Percentiles rank a stretch among this genome's conserved stretches.
These are phyloP conservation scores for Nipponacmea schrenckii DNA, from an alignment of 2,888 invertebrate species.

Conservation along the genomic window DNA sequence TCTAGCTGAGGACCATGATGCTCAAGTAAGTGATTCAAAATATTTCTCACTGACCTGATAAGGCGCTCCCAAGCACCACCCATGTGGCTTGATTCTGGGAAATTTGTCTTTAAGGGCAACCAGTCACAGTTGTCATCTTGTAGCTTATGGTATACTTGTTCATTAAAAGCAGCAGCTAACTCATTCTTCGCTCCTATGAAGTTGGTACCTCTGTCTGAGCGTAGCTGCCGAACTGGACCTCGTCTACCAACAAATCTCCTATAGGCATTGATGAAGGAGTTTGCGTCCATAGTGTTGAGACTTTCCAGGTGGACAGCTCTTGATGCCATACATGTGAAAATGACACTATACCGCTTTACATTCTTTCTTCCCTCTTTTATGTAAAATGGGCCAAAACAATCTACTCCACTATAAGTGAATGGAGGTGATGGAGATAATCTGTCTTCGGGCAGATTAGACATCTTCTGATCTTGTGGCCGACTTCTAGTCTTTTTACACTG, in stretches of 20 bases:
- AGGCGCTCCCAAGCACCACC: conserved; percentile 23
- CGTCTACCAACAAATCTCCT: conserved; percentile 21
- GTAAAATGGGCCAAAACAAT: conserved; percentile 30
- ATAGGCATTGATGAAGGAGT: conserved; percentile 36
- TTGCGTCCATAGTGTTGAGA: conserved; percentile 32
- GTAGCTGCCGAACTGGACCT: conserved; percentile 31
- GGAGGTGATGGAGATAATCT: conserved; percentile 15
- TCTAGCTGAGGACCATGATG: conserved; percentile 13
- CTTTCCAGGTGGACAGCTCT: conserved; percentile 54
- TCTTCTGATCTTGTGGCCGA: conserved; percentile 18
- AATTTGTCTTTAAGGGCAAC: conserved; percentile 11
- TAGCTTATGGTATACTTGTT: background rate
- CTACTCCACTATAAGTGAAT: conserved; percentile 20
- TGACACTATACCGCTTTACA: conserved; percentile 49
- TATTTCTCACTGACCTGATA: conserved; percentile 13
- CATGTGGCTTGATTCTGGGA: conserved; percentile 14
- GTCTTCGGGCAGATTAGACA: conserved; percentile 22
- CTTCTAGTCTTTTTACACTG: background rate
- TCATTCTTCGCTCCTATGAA: conserved; percentile 31
- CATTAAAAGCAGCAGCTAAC: too few species aligned
- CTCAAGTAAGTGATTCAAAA: background rate
- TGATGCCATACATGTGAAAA: conserved; percentile 57
- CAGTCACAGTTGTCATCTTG: conserved; percentile 1
- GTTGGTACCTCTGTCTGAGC: conserved; percentile 37
- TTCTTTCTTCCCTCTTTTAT: conserved; percentile 45